Evolutionary conservation across 2,797 vertebrate species (phyloP).

Genomic region (Paedocypris micromegethes): DNA sequence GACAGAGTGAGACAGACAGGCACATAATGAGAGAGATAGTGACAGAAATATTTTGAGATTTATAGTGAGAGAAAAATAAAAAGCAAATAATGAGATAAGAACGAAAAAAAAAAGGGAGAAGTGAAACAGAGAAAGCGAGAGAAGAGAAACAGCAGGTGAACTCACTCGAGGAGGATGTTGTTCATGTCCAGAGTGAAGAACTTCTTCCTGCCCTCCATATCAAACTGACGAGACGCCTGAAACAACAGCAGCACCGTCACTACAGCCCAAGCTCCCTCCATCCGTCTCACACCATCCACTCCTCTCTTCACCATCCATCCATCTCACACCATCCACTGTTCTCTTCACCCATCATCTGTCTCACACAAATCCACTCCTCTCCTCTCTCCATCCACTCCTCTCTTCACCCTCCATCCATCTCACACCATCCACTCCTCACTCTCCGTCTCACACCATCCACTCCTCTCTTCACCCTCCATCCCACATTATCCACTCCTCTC

Average conservation of each 20-base stretch:
- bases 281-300: constrained; percentile 3
- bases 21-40: neutral
- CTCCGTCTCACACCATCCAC: too few species aligned
- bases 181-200: constrained; percentile 99
- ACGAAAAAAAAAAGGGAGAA: neutral
- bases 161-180: constrained; percentile 98
- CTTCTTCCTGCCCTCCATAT: constrained; percentile 96
- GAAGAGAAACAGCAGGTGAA: neutral
- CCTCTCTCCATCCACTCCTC: neutral
- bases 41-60: neutral
- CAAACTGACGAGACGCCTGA: constrained; percentile 93
- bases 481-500: too few species aligned
- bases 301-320: constrained; percentile 11
- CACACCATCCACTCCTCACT: too few species aligned
- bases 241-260: constrained; percentile 16
- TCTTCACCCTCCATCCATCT: neutral
- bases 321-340: neutral
- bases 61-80: neutral
- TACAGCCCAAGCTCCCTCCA: constrained; percentile 4
- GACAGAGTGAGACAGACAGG: constrained; percentile 9
- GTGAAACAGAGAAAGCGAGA: neutral
- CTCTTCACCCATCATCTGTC: neutral
- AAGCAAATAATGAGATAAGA: neutral
- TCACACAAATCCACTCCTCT: neutral
- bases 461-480: too few species aligned